phyloP scores from a whole-genome alignment of 2,113 vertebrate genomes.

The Spizaetus ornatus region DNA sequence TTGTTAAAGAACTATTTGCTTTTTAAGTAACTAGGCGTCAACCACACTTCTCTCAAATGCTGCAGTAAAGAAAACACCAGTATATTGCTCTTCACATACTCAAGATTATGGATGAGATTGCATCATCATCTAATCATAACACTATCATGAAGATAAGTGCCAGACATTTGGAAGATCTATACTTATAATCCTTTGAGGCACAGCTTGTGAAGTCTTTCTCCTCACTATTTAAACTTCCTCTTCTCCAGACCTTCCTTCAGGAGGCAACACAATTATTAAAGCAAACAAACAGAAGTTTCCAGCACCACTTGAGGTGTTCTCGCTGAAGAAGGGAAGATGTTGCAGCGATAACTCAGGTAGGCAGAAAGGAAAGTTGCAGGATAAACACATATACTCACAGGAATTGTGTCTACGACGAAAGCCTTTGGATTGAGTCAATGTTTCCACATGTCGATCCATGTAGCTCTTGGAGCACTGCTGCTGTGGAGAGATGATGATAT shows the following conservation, averaged over 20 bases:
- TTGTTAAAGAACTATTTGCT: neutral
- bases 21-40: neutral
- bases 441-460: conserved; percentile 85
- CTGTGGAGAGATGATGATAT: conserved; percentile 74
- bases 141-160: neutral
- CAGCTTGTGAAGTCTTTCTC: neutral
- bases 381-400: conserved; percentile 75
- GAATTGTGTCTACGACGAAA: conserved; percentile 95
- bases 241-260: neutral
- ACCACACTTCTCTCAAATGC: neutral
- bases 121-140: neutral
- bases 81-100: neutral
- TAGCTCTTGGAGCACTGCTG: conserved; percentile 92
- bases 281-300: neutral
- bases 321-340: neutral
- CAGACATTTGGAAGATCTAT: neutral
- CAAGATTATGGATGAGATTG: neutral
- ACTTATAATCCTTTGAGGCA: neutral
- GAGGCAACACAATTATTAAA: neutral
- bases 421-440: conserved; percentile 82
- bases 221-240: neutral
- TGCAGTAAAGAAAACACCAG: neutral
- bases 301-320: neutral
- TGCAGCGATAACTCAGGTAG: neutral
- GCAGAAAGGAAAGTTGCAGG: neutral